phyloP scores from a whole-genome alignment of 2,888 invertebrate genomes.

The Drosophila prostipennis region DNA sequence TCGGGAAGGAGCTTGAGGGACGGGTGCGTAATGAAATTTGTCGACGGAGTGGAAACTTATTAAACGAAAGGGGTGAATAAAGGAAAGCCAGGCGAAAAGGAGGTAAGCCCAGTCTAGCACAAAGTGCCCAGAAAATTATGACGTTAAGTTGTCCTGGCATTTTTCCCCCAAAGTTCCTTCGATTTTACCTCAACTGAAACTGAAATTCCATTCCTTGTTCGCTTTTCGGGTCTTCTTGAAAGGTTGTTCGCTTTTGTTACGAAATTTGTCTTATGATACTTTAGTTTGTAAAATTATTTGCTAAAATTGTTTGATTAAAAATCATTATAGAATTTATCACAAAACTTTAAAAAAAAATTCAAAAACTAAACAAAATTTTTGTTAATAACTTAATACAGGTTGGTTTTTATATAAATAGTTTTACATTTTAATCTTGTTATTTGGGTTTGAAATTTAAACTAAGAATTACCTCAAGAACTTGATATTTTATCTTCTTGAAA shows the following conservation, averaged over 20 bases:
- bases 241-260: not conserved
- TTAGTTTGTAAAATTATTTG: no score
- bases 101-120: slow-evolving; percentile 9
- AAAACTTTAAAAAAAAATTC: no score
- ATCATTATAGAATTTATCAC: no score
- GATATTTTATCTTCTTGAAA: not conserved
- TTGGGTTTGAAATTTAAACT: no score
- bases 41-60: slow-evolving; percentile 51
- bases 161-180: slow-evolving; percentile 1
- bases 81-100: not conserved
- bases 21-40: slow-evolving; percentile 59
- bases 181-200: not conserved
- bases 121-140: slow-evolving; percentile 67
- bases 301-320: no score
- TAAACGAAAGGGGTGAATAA: slow-evolving; percentile 8
- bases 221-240: not conserved
- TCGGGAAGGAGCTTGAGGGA: slow-evolving; percentile 23
- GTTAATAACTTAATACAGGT: no score
- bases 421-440: no score
- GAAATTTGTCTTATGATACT: not conserved
- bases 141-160: slow-evolving; percentile 49
- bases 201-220: slow-evolving; percentile 15
- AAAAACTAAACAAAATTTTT: no score
- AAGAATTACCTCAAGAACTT: no score
- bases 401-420: no score